Evolutionary conservation across 2,888 invertebrate genomes (phyloP).

Genomic region (Troides aeacus): DNA sequence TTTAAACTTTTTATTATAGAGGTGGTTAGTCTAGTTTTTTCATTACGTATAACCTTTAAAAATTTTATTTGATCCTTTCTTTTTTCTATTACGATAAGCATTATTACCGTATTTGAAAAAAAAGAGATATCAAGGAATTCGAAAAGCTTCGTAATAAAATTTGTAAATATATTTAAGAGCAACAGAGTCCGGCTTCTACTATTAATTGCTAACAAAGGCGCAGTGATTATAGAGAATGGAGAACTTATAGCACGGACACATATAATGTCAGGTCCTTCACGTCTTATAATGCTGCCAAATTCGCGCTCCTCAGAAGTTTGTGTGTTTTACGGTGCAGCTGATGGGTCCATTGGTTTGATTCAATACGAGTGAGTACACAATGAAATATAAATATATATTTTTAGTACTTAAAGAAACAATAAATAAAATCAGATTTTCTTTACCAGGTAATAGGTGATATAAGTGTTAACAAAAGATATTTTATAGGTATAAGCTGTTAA

Average conservation of each 20-base stretch:
- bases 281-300: slow-evolving; percentile 55
- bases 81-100: too few species aligned
- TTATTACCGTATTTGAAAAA: too few species aligned
- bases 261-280: slow-evolving; percentile 60
- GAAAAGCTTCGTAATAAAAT: neutral
- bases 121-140: too few species aligned
- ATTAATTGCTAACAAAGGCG: slow-evolving; percentile 90
- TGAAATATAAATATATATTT: neutral
- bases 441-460: too few species aligned
- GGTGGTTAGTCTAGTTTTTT: too few species aligned
- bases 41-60: too few species aligned
- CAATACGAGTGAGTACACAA: slow-evolving; percentile 25
- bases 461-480: too few species aligned
- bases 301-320: slow-evolving; percentile 74
- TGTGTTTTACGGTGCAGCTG: slow-evolving; percentile 92
- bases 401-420: too few species aligned
- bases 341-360: slow-evolving; percentile 92
- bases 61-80: too few species aligned
- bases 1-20: too few species aligned
- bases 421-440: too few species aligned
- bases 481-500: too few species aligned
- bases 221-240: slow-evolving; percentile 87
- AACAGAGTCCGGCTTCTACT: slow-evolving; percentile 84
- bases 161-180: slow-evolving; percentile 63
- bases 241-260: slow-evolving; percentile 70